Evolutionary conservation across 2,797 vertebrate genomes (phyloP).

Genomic region (Myripristis jacobus): DNA sequence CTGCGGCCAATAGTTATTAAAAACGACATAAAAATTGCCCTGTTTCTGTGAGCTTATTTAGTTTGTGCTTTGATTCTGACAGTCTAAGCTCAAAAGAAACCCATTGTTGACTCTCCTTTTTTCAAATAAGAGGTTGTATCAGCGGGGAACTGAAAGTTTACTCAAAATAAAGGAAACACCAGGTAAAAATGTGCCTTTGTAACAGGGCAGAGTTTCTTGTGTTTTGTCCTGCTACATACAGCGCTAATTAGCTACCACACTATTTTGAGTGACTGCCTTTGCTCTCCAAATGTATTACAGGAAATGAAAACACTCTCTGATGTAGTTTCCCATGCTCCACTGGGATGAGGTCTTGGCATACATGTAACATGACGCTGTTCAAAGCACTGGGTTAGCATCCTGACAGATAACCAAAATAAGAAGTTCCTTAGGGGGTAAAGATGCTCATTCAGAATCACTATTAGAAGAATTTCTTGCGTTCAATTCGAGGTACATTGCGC

Average conservation of each 20-base stretch:
- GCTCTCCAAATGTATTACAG: neutral
- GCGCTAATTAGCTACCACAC: neutral
- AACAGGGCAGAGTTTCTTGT: no score
- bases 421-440: neutral
- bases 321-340: neutral
- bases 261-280: neutral
- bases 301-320: constrained; percentile 12
- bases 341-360: constrained; percentile 1
- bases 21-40: neutral
- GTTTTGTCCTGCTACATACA: no score
- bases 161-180: no score
- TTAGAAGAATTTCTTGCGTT: no score
- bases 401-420: neutral
- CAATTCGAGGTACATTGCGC: no score
- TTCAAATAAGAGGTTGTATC: neutral
- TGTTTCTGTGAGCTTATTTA: constrained; percentile 12
- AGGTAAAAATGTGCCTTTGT: no score
- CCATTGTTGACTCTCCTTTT: neutral
- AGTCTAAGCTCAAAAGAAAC: no score
- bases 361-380: neutral
- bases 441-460: neutral
- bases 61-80: neutral
- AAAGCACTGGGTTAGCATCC: neutral
- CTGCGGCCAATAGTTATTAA: neutral
- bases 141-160: neutral